Conservation (phyloP, 2,113 vertebrate species). For the Siniperca knerii region DNA sequence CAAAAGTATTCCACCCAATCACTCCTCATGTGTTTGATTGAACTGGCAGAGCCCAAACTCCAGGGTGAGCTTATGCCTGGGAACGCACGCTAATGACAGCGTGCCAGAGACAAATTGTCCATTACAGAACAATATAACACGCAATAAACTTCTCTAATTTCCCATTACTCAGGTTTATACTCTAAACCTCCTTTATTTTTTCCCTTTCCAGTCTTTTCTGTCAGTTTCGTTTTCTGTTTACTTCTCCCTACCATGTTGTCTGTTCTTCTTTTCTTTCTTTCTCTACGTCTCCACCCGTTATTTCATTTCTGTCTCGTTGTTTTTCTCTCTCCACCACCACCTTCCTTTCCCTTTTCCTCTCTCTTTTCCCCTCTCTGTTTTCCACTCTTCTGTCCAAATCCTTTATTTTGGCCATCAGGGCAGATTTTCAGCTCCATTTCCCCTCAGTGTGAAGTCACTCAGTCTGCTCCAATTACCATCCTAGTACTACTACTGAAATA, state of each 20-base stretch:
- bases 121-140: constrained; percentile 75
- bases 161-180: constrained; percentile 63
- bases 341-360: constrained; percentile 47
- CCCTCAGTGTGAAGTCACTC: constrained; percentile 81
- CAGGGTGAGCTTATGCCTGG: constrained; percentile 42
- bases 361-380: constrained; percentile 58
- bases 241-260: constrained; percentile 8
- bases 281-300: constrained; percentile 24
- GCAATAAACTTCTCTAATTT: constrained; percentile 71
- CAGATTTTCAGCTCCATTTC: constrained; percentile 82
- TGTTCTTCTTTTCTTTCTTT: constrained; percentile 12
- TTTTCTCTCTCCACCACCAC: constrained; percentile 50
- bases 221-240: constrained; percentile 41
- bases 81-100: constrained; percentile 40
- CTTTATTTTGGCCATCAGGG: constrained; percentile 81
- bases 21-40: constrained; percentile 35
- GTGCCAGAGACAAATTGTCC: constrained; percentile 73
- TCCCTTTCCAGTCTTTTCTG: constrained; percentile 31
- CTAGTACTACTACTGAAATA: constrained; percentile 74
- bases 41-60: constrained; percentile 55
- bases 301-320: constrained; percentile 34
- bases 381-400: constrained; percentile 78
- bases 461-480: constrained; percentile 79
- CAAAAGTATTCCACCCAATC: constrained; percentile 38
- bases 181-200: constrained; percentile 46